Base-by-base conservation (phyloP, 2,888 invertebrate genomes). In the Trachelus stipa region DNA sequence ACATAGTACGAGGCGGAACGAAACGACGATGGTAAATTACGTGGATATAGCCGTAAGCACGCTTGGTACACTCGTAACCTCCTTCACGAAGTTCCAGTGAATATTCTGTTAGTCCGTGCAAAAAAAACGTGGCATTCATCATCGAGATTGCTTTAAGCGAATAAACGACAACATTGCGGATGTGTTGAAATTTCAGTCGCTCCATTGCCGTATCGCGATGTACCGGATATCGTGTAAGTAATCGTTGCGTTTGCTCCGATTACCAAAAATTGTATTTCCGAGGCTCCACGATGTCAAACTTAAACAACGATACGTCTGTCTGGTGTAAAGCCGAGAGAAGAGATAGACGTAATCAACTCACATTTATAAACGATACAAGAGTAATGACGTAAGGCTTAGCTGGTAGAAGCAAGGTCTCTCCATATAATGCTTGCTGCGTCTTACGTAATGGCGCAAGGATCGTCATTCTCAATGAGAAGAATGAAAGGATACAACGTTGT, bases 321-420 rank as follows among this genome's bases (percentile, higher is more conserved):
- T 23, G 56, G 56, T 23, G 23, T 56, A 56, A 56, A 56, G 23
- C 23, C 71, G 71, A 71, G 71, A 12, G 12, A 34, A 31, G 15
- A 71, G 3, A 9, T 15, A 71, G 31, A 71, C 4, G 15, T 31
- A 71, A 71, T 71, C 71, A 31, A 15, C 71, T 71, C 31, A 31
- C 31, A 71, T 35, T 15, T 35, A 73, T 31, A 77, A 30, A 69
- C 23, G 23, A 56, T 56, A 79, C 73, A 77, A 76, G 73, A 76
- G 68, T 79, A 76, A 37, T 79, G 79, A 76, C 76, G 79, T 79
- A 79, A 79, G 69, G 68, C 23, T 9, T 34, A 73, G 68, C 73
- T 68, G 76, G 73, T 68, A 80, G 77, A 84, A 81, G 80, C 85
- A 85, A 85, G 86, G 86, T 85, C 86, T 77, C 75, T 83, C 81